Evolutionary conservation across 2,888 invertebrate species (phyloP), one percentile per base, ranked within the genome.

Genomic region (Girardia tigrina): DNA sequence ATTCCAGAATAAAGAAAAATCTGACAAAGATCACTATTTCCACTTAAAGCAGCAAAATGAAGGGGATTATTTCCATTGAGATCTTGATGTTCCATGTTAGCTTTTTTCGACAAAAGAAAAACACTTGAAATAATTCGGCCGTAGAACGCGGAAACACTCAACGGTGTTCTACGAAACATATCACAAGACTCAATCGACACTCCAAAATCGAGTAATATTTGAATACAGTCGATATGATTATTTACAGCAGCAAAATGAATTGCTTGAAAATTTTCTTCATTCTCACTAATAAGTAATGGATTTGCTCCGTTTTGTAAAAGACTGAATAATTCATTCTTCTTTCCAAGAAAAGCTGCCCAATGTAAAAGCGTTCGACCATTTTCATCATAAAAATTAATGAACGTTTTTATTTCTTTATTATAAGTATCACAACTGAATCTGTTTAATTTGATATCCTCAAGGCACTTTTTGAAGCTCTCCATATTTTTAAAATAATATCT

Each of bases 191-290:
- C 73, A n/a, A 73, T 73, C 16, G 28, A 36, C n/a, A 42, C 73
- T 4, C 73, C 73, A 26, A 36, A 26, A 2, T 73, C 73, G 1
- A 73, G 20, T 29, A 73, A 42, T 69, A 26, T 29, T 29, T 36
- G 23, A 27, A 73, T 36, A 8, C 29, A 36, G 2, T 73, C 23
- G 20, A 36, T 16, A 29, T 73, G 73, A 73, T 73, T 73, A 42
- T 73, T 73, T 20, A 73, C 73, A 73, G 29, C 28, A 8, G 73
- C 73, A 28, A 28, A 73, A 26, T 73, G 73, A 6, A 73, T 73
- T n/a, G 73, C 29, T 26, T 28, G 36, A 26, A 36, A 42, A 8
- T 36, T 36, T 26, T 29, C 36, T 4, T 73, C 73, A 29, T 73
- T 28, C 36, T 29, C 29, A 73, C 73, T 73, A n/a, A n/a, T 6